Conservation (phyloP, 2,888 invertebrate genomes). For the Caenorhabditis virilis region DNA sequence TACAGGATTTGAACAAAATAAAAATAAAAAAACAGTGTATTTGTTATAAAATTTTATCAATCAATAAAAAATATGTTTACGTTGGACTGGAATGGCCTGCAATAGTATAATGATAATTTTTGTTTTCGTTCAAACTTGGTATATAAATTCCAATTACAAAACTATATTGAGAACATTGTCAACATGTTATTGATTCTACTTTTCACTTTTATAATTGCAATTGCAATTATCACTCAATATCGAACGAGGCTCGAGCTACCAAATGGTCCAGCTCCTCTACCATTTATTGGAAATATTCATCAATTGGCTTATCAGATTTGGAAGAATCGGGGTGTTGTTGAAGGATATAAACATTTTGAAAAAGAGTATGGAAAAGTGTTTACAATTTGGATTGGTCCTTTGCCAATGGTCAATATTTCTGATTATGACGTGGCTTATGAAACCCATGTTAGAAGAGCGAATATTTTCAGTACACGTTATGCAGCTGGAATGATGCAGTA, state of each 20-base stretch:
- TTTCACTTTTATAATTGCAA: too few relatives aligned
- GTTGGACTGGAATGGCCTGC: too few relatives aligned
- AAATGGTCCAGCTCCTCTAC: conserved; percentile 17
- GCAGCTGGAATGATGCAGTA: conserved; percentile 7
- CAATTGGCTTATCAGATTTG: conserved; percentile 8
- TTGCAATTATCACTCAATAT: not conserved
- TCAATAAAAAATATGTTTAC: too few relatives aligned
- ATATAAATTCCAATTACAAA: too few relatives aligned
- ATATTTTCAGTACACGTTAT: conserved; percentile 8
- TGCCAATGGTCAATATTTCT: conserved; percentile 18
- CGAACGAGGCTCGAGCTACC: not conserved
- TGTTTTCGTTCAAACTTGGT: too few relatives aligned
- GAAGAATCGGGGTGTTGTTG: conserved; percentile 10
- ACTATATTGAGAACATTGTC: too few relatives aligned
- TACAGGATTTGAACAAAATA: too few relatives aligned
- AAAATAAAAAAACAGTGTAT: too few relatives aligned
- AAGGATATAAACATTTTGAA: conserved; percentile 5
- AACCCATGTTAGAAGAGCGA: conserved; percentile 12
- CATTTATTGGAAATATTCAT: conserved; percentile 25
- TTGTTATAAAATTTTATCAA: too few relatives aligned
- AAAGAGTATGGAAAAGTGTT: conserved; percentile 25
- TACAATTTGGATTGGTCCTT: conserved; percentile 29
- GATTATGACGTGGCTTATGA: conserved; percentile 28
- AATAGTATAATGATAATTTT: too few relatives aligned
- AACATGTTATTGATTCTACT: too few relatives aligned